phyloP scores from a whole-genome alignment of 92 coral and sea anemone genomes.

The Montipora capitata region DNA sequence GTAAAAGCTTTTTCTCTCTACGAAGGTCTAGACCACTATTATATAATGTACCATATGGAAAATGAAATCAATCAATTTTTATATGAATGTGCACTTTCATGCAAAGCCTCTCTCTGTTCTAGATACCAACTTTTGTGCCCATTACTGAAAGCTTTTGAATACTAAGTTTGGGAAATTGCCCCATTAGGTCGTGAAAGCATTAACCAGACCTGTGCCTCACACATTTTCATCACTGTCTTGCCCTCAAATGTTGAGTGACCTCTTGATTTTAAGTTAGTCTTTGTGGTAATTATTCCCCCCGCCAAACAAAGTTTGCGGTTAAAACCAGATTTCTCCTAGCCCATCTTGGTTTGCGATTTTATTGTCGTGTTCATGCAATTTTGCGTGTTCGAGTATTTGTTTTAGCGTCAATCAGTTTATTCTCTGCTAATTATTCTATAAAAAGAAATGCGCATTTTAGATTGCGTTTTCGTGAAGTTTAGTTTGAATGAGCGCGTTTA shows the following conservation, averaged over 20 bases:
- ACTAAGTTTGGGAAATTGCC: constrained; percentile 10
- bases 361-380: not conserved
- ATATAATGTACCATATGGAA: not conserved
- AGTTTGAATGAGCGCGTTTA: not conserved
- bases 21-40: too few species aligned
- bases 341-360: not conserved
- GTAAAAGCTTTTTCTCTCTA: too few species aligned
- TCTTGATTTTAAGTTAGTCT: not conserved
- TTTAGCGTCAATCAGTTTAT: too few species aligned
- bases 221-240: not conserved
- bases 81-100: not conserved
- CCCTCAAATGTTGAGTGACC: not conserved
- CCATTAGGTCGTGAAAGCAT: not conserved
- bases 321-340: not conserved
- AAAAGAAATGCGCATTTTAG: not conserved
- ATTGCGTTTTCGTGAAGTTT: not conserved
- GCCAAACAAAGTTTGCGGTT: not conserved
- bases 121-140: not conserved
- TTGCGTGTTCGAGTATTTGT: not conserved
- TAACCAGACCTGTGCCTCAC: not conserved
- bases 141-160: constrained; percentile 14
- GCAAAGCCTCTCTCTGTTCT: not conserved
- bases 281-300: too few species aligned
- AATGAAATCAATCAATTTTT: not conserved
- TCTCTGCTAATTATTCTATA: not conserved